Percentiles rank a stretch among this genome's conserved stretches.
phyloP scores from a whole-genome alignment of 2,888 invertebrate species.

The Dryococelus australis region DNA sequence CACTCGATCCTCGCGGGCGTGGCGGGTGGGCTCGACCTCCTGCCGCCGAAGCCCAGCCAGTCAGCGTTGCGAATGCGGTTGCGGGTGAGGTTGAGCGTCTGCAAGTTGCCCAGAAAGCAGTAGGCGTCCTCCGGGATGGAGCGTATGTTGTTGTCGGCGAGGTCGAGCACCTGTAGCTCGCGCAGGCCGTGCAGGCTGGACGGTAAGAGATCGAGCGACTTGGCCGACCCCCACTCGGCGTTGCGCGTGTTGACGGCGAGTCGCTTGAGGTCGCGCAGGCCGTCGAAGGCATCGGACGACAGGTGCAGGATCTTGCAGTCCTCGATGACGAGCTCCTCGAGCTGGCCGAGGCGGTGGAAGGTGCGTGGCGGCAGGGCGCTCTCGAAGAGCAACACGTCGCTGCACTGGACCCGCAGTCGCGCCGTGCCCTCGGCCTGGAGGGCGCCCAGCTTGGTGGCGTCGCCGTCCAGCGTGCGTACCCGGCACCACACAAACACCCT shows the following conservation, averaged over 20 bases:
- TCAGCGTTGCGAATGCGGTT: slow-evolving; percentile 83
- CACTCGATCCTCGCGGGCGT: slow-evolving; percentile 55
- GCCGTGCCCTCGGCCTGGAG: slow-evolving; percentile 73
- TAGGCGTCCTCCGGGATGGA: slow-evolving; percentile 80
- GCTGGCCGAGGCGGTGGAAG: slow-evolving; percentile 74
- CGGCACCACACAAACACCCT: slow-evolving; percentile 70
- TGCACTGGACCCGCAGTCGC: slow-evolving; percentile 78
- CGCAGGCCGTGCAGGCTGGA: slow-evolving; percentile 77
- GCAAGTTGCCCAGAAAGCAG: slow-evolving; percentile 80
- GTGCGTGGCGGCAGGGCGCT: slow-evolving; percentile 76
- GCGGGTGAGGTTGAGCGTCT: slow-evolving; percentile 82
- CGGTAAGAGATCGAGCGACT: slow-evolving; percentile 74
- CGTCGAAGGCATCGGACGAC: slow-evolving; percentile 80
- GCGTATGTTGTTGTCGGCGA: slow-evolving; percentile 85
- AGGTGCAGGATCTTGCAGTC: slow-evolving; percentile 82
- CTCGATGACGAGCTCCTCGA: slow-evolving; percentile 77
- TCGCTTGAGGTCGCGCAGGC: slow-evolving; percentile 78
- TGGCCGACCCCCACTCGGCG: slow-evolving; percentile 75
- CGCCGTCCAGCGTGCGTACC: slow-evolving; percentile 74
- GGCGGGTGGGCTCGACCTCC: slow-evolving; percentile 42
- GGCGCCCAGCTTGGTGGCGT: slow-evolving; percentile 71
- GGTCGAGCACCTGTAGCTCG: slow-evolving; percentile 79
- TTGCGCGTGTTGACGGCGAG: slow-evolving; percentile 82
- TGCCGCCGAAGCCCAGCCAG: slow-evolving; percentile 71
- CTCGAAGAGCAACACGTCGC: slow-evolving; percentile 78